Evolutionary conservation across 2,888 invertebrate genomes (phyloP).

Genomic region (Lithophane ornitopus): DNA sequence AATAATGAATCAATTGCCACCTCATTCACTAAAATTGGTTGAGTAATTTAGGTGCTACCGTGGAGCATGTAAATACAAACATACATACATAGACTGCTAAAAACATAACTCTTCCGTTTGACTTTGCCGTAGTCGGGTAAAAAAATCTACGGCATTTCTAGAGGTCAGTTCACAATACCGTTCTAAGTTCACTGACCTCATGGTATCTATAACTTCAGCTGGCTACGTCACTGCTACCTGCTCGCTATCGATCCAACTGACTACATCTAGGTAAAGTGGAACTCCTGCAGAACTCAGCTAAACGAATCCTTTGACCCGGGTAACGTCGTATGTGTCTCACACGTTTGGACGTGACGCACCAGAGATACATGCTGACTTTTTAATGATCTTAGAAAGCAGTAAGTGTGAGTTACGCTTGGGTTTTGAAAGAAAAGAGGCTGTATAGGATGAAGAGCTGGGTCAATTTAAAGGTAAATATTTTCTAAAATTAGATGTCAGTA

Average conservation of each 20-base stretch:
- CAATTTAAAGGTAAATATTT: background rate
- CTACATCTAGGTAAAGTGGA: constrained; percentile 54
- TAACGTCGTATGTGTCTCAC: constrained; percentile 24
- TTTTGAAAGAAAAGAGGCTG: background rate
- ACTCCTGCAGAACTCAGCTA: constrained; percentile 36
- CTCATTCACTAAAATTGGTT: background rate
- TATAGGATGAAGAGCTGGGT: background rate
- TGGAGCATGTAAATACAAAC: no score
- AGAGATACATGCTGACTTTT: constrained; percentile 27
- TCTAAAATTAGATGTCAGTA: no score
- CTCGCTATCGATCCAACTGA: constrained; percentile 70
- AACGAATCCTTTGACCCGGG: constrained; percentile 38
- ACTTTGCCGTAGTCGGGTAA: no score
- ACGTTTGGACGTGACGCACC: constrained; percentile 7
- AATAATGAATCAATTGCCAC: background rate
- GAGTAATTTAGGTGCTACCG: background rate
- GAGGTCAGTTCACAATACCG: constrained; percentile 64
- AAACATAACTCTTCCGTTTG: background rate
- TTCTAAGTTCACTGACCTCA: constrained; percentile 69
- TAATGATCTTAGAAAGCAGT: constrained; percentile 11
- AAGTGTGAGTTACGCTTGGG: constrained; percentile 1
- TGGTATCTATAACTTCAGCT: constrained; percentile 59
- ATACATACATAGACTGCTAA: background rate
- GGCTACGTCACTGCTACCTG: constrained; percentile 55
- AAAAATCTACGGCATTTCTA: constrained; percentile 22